Percentiles rank a stretch among this genome's conserved stretches.
phyloP scores from a whole-genome alignment of 2,113 vertebrate species.

The Guaruba guarouba region DNA sequence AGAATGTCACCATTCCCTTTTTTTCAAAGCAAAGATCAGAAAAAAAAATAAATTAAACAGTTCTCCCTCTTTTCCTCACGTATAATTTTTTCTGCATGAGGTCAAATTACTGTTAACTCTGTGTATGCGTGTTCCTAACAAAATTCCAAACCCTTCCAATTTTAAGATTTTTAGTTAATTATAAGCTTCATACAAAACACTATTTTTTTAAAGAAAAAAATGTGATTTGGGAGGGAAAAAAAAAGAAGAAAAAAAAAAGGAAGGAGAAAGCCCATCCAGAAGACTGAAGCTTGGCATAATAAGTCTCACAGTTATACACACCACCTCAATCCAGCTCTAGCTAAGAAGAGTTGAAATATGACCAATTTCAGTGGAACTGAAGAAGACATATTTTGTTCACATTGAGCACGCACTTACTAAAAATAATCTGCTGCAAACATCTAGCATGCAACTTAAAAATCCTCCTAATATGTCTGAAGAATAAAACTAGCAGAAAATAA shows the following conservation, averaged over 20 bases:
- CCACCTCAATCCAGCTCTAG: neutral
- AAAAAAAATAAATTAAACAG: neutral
- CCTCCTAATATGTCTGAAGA: neutral
- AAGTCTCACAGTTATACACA: neutral
- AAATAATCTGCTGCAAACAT: slow-evolving; percentile 32
- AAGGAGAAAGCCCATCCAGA: neutral
- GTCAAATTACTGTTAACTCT: neutral
- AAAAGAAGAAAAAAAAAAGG: neutral
- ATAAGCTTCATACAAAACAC: neutral
- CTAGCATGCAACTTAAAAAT: neutral
- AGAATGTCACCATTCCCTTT: neutral
- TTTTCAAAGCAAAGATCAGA: neutral
- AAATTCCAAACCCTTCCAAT: neutral
- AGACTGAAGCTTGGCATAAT: neutral
- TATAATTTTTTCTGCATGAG: neutral
- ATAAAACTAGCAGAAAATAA: neutral
- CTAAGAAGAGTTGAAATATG: neutral
- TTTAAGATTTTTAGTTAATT: neutral
- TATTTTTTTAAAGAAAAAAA: neutral
- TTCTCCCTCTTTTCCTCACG: neutral
- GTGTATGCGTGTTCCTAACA: neutral
- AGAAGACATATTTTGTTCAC: neutral
- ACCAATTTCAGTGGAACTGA: neutral
- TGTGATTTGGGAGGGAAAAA: neutral
- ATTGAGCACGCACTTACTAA: neutral